phyloP scores from a whole-genome alignment of 2,113 vertebrate genomes.

The Toxotes jaculatrix region DNA sequence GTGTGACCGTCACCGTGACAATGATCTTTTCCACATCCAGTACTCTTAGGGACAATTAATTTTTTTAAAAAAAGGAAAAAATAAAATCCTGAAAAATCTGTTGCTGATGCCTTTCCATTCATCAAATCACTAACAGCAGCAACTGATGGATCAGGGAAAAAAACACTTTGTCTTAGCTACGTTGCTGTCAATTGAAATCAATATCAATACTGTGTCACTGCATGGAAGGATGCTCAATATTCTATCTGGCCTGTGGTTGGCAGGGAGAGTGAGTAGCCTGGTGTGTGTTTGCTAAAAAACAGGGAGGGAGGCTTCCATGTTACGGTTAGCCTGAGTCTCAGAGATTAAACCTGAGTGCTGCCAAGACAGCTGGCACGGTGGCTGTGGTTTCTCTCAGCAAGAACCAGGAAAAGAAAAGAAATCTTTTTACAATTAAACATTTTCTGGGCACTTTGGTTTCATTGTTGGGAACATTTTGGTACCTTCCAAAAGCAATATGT shows the following conservation, averaged over 20 bases:
- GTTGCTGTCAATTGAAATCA: conserved; percentile 60
- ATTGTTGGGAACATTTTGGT: conserved; percentile 53
- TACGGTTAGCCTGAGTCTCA: conserved; percentile 56
- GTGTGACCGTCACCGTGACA: not conserved
- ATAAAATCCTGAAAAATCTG: conserved; percentile 11
- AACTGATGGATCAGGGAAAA: conserved; percentile 34
- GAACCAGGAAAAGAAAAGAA: conserved; percentile 43
- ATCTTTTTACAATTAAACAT: conserved; percentile 55
- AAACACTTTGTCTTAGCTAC: conserved; percentile 43
- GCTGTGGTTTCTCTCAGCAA: conserved; percentile 32
- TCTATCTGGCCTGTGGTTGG: conserved; percentile 21
- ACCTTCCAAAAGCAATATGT: conserved; percentile 44
- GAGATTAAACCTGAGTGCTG: conserved; percentile 68
- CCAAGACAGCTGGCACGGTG: conserved; percentile 65
- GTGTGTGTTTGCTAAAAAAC: conserved; percentile 42
- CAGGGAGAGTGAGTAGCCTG: conserved; percentile 25
- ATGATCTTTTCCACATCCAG: conserved; percentile 10
- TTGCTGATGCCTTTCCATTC: conserved; percentile 26
- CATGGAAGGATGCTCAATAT: conserved; percentile 41
- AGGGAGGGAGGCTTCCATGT: conserved; percentile 23
- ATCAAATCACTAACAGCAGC: conserved; percentile 34
- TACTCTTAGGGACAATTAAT: conserved; percentile 15
- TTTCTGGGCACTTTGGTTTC: conserved; percentile 59
- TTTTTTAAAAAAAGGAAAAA: not conserved
- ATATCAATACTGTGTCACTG: conserved; percentile 37